Base-by-base conservation (phyloP, 2,113 vertebrate genomes). In the Carassius gibelio region DNA sequence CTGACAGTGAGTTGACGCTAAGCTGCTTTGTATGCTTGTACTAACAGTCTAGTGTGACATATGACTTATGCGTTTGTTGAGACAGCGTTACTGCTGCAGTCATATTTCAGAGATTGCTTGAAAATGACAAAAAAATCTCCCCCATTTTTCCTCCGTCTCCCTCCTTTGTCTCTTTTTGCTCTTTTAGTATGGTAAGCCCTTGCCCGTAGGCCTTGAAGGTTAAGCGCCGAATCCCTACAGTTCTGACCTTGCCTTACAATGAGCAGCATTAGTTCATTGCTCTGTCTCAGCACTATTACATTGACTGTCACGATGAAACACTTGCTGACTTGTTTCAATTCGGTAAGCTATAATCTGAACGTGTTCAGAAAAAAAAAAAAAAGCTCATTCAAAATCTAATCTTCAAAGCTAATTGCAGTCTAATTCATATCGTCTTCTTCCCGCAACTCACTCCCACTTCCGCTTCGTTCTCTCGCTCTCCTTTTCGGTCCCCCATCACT, bases 171-270 rank as follows among this genome's bases (percentile, higher is more conserved):
- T 36, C 48, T 57, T 75, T 77, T 48, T 61, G 14, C 15, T 79
- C 68, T 76, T 10, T 64, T 36, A 52, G 34, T 52, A 36, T 75
- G 15, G 77, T 42, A 45, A 30, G 30, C 14, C 15, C 50, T 52
- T 42, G 45, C 82, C 48, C 34, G n/a, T 64, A 64, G 64, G 26
- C 66, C 23, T 71, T 82, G 66, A 69, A 71, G 80, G 80, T 82
- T 82, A 69, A 82, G 64, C 17, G 26, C 48, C 34, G 36, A 82
- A 45, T 82, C 80, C 64, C 80, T 30, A 36, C 45, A 69, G 15
- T 57, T 69, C 45, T 82, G 80, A 82, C 80, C 48, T 82, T 82
- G 80, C 80, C 42, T 82, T 64, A 55, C 23, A 82, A 71, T 23
- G 64, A 71, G 45, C 48, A 8, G 15, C 45, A 71, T 82, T 57